phyloP scores from a whole-genome alignment of 2,888 invertebrate genomes.

The Epirrhoe tristata region DNA sequence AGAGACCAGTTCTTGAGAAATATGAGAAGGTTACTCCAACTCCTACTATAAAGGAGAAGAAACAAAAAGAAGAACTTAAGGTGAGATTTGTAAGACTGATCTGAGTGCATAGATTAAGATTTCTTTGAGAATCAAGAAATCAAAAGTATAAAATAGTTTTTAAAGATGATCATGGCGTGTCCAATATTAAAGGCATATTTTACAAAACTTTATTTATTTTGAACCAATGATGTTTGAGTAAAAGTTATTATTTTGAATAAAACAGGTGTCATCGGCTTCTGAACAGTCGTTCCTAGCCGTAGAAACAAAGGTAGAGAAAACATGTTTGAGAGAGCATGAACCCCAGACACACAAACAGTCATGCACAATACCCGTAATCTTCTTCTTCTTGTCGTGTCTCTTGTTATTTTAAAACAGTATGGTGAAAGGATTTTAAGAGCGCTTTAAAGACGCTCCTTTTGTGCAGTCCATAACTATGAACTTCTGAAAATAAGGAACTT shows the following conservation, averaged over 20 bases:
- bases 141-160: too few relatives aligned
- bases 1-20: slow-evolving; percentile 90
- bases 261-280: slow-evolving; percentile 71
- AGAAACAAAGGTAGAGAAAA: slow-evolving; percentile 72
- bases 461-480: too few relatives aligned
- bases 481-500: background rate
- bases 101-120: too few relatives aligned
- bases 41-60: slow-evolving; percentile 75
- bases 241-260: slow-evolving; percentile 46
- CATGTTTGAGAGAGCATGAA: slow-evolving; percentile 38
- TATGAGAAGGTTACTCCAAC: slow-evolving; percentile 87
- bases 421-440: background rate
- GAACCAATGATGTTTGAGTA: background rate
- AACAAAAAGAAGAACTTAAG: slow-evolving; percentile 74
- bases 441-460: too few relatives aligned
- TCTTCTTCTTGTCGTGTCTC: background rate
- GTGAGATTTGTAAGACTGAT: slow-evolving; percentile 52
- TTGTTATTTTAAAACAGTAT: background rate
- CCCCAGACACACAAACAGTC: slow-evolving; percentile 23
- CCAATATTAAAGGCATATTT: too few relatives aligned
- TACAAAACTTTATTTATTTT: too few relatives aligned
- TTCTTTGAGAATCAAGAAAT: background rate
- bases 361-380: background rate
- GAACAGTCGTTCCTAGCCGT: slow-evolving; percentile 57
- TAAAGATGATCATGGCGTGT: too few relatives aligned